These are phyloP conservation scores for Bergia sp. DNA, from an alignment of 92 coral and sea anemone genomes.

Conservation along the genomic window DNA sequence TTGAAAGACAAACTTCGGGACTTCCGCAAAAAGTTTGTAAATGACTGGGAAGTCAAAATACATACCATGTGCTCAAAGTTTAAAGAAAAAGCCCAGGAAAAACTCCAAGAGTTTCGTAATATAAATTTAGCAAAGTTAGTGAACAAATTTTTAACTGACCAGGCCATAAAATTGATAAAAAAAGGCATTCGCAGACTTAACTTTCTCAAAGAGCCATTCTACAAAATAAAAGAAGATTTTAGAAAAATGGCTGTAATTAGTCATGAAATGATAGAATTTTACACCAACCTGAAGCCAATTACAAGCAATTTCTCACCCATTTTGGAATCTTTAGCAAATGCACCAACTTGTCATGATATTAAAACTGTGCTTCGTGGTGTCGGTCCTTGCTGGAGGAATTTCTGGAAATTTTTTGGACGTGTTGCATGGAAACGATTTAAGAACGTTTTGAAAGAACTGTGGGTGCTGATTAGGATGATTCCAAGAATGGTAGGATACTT, in stretches of 20 bases:
- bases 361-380: slow-evolving; percentile 54
- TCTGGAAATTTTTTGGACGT: slow-evolving; percentile 51
- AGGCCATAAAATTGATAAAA: slow-evolving; percentile 72
- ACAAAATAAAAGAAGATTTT: slow-evolving; percentile 69
- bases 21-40: slow-evolving; percentile 65
- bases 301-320: slow-evolving; percentile 80
- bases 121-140: slow-evolving; percentile 72
- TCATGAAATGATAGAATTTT: slow-evolving; percentile 71
- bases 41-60: slow-evolving; percentile 75
- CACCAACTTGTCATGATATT: slow-evolving; percentile 81
- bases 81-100: slow-evolving; percentile 64
- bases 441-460: slow-evolving; percentile 74
- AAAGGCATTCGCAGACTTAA: slow-evolving; percentile 72
- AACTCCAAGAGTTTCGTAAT: slow-evolving; percentile 71
- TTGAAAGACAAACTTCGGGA: slow-evolving; percentile 82
- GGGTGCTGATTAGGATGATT: slow-evolving; percentile 73
- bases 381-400: slow-evolving; percentile 31
- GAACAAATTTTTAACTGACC: slow-evolving; percentile 69
- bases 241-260: slow-evolving; percentile 63
- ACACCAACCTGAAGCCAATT: slow-evolving; percentile 84
- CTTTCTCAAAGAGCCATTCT: slow-evolving; percentile 74
- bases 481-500: slow-evolving; percentile 87
- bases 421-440: slow-evolving; percentile 68
- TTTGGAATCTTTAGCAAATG: slow-evolving; percentile 69
- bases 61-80: slow-evolving; percentile 83